Evolutionary conservation across 1,140 invertebrate species (phyloP).

Genomic region (Temnothorax curvispinosus): DNA sequence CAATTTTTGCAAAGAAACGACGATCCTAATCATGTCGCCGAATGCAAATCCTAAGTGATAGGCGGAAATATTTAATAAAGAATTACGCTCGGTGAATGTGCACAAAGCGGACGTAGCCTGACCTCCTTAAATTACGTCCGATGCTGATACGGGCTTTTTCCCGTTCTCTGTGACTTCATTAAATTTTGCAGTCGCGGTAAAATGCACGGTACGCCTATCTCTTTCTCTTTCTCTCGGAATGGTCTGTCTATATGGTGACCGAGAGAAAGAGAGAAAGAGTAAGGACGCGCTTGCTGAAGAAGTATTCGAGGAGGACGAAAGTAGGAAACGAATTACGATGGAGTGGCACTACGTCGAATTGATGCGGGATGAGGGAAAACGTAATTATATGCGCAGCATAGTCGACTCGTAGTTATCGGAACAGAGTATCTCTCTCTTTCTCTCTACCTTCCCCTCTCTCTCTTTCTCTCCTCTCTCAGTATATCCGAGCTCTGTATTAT

Average conservation of each 20-base stretch:
- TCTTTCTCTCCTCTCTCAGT: background rate
- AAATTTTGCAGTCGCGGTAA: slow-evolving; percentile 59
- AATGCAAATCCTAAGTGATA: slow-evolving; percentile 1
- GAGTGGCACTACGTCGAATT: slow-evolving; percentile 56
- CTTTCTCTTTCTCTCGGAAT: slow-evolving; percentile 2
- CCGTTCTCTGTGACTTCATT: slow-evolving; percentile 59
- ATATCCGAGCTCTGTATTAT: slow-evolving; percentile 29
- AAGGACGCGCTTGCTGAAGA: slow-evolving; percentile 21
- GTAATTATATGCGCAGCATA: slow-evolving; percentile 57
- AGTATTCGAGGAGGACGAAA: slow-evolving; percentile 24
- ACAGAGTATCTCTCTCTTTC: slow-evolving; percentile 2
- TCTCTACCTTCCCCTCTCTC: background rate
- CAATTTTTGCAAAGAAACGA: background rate
- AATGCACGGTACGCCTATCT: slow-evolving; percentile 32
- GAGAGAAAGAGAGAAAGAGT: background rate
- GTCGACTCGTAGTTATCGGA: slow-evolving; percentile 25
- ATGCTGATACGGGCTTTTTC: slow-evolving; percentile 59
- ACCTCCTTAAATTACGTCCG: slow-evolving; percentile 50
- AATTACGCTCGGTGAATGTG: slow-evolving; percentile 34
- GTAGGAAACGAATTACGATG: slow-evolving; percentile 46
- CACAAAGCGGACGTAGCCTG: slow-evolving; percentile 32
- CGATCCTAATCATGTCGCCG: background rate
- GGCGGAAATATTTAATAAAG: slow-evolving; percentile 60
- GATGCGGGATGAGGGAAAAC: slow-evolving; percentile 65
- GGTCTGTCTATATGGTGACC: background rate